Evolutionary conservation across 2,113 vertebrate genomes (phyloP).

Genomic region (Notothenia rossii): DNA sequence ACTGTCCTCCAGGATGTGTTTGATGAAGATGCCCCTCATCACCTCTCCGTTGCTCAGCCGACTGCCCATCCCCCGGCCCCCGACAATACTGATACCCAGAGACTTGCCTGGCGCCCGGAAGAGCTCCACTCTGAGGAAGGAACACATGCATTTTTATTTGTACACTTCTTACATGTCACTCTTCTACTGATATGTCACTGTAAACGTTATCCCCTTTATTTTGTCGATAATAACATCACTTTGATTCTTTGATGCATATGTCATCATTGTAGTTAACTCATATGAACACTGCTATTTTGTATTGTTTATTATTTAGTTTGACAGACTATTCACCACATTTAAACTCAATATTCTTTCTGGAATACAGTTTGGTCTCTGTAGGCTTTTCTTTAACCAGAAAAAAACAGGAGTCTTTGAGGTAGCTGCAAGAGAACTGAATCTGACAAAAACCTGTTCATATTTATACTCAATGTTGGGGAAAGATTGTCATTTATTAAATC

Average conservation of each 20-base stretch:
- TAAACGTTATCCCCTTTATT: no score
- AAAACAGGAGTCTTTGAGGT: no score
- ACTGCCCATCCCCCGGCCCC: constrained; percentile 97
- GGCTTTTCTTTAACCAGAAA: no score
- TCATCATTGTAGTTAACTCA: neutral
- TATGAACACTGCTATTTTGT: no score
- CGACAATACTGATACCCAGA: constrained; percentile 97
- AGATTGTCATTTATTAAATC: no score
- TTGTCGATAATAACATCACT: no score
- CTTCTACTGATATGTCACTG: neutral
- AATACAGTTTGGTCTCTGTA: neutral
- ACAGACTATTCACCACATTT: no score
- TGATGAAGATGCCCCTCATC: constrained; percentile 99
- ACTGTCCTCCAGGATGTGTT: constrained; percentile 96
- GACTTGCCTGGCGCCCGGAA: constrained; percentile 94
- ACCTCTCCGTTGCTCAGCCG: constrained; percentile 96
- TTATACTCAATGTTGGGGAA: no score
- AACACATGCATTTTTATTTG: neutral
- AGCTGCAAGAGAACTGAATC: no score
- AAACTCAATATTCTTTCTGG: neutral
- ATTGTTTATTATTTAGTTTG: no score
- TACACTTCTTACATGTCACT: constrained; percentile 13
- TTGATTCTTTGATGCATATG: no score
- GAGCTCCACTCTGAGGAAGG: constrained; percentile 90
- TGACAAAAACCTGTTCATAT: no score